Percentiles rank a stretch among this genome's conserved stretches.
These are phyloP conservation scores for Forbesichthys agassizii DNA, from an alignment of 2,113 vertebrate species.

Conservation along the genomic window DNA sequence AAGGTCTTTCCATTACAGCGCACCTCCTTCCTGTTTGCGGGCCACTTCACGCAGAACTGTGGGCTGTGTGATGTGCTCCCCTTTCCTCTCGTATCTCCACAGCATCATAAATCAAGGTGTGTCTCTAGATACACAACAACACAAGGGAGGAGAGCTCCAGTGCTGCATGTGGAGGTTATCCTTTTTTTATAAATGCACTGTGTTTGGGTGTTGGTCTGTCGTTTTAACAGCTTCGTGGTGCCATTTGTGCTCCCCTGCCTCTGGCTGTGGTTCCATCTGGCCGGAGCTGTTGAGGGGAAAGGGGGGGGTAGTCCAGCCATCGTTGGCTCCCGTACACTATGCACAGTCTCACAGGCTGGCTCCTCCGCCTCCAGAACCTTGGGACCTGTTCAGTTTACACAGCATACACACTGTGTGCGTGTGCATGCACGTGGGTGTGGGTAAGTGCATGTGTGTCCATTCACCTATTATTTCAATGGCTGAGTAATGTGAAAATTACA, in stretches of 20 bases:
- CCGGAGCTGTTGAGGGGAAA: conserved; percentile 49
- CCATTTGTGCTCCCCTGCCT: conserved; percentile 56
- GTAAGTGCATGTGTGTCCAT: background rate
- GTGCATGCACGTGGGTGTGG: background rate
- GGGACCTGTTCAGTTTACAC: conserved; percentile 37
- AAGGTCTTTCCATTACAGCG: conserved; percentile 60
- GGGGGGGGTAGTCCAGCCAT: conserved; percentile 6
- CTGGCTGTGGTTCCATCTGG: conserved; percentile 48
- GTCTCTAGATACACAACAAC: conserved; percentile 61
- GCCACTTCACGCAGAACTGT: background rate
- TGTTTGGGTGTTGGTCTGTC: conserved; percentile 64
- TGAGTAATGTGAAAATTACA: no score
- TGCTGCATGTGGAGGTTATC: conserved; percentile 24
- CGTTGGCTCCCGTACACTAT: conserved; percentile 14
- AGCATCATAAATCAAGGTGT: conserved; percentile 65
- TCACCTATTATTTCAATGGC: no score
- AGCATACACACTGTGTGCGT: conserved; percentile 40
- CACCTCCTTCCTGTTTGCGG: conserved; percentile 61
- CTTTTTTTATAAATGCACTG: conserved; percentile 52
- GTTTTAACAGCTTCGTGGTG: conserved; percentile 51
- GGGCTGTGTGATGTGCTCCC: conserved; percentile 34
- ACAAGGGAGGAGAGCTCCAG: conserved; percentile 42
- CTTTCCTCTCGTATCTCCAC: conserved; percentile 44
- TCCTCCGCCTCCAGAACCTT: conserved; percentile 22
- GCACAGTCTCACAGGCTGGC: conserved; percentile 35